Evolutionary conservation across 2,888 invertebrate genomes (phyloP).

Genomic region (Antitype chi): DNA sequence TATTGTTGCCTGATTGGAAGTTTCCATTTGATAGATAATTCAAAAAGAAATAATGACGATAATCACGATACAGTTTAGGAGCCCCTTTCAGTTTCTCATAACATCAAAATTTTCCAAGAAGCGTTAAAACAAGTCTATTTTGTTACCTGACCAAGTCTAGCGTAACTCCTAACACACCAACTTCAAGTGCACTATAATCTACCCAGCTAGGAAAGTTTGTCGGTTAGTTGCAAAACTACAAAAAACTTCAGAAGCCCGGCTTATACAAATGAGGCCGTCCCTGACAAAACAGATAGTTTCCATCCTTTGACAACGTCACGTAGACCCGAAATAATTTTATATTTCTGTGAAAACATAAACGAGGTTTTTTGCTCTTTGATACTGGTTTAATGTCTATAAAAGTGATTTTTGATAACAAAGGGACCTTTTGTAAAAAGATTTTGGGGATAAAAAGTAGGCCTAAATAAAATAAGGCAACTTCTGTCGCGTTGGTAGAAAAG

Average conservation of each 20-base stretch:
- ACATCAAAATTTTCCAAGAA: neutral
- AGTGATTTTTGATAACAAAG: slow-evolving; percentile 50
- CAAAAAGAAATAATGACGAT: slow-evolving; percentile 9
- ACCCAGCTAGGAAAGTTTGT: slow-evolving; percentile 16
- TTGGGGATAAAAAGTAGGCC: slow-evolving; percentile 9
- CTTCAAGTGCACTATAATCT: slow-evolving; percentile 29
- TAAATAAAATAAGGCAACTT: slow-evolving; percentile 33
- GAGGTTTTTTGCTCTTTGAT: slow-evolving; percentile 17
- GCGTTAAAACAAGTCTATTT: slow-evolving; percentile 5
- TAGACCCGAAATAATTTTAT: slow-evolving; percentile 19
- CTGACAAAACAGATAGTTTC: slow-evolving; percentile 36
- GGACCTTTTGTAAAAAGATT: slow-evolving; percentile 11
- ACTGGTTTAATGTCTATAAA: slow-evolving; percentile 34
- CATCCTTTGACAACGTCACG: slow-evolving; percentile 18
- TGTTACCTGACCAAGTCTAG: slow-evolving; percentile 19
- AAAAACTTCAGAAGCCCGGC: slow-evolving; percentile 38
- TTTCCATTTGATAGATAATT: neutral
- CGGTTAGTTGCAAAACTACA: slow-evolving; percentile 19
- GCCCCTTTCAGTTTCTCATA: neutral
- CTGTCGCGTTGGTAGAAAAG: slow-evolving; percentile 16
- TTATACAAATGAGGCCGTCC: slow-evolving; percentile 17
- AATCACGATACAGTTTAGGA: neutral
- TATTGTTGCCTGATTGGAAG: slow-evolving; percentile 9
- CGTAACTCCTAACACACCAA: slow-evolving; percentile 5
- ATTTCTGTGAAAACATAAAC: slow-evolving; percentile 27